These are phyloP conservation scores for Philopotamus ludificatus DNA, from an alignment of 1,140 invertebrate genomes.

Conservation along the genomic window DNA sequence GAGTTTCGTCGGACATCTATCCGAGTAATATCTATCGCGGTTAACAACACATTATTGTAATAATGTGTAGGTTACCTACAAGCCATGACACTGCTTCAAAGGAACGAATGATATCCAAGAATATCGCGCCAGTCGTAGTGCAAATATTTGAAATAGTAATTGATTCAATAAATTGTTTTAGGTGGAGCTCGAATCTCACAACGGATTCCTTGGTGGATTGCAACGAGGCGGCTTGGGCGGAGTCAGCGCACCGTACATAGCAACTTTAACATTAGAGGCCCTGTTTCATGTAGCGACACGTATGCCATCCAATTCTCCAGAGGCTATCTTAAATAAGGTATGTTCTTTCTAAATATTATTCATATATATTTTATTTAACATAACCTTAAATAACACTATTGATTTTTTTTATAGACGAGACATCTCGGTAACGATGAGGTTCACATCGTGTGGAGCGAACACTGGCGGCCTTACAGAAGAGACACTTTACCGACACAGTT, in stretches of 20 bases:
- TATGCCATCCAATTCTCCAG: slow-evolving; percentile 86
- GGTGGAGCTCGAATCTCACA: slow-evolving; percentile 91
- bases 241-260: slow-evolving; percentile 91
- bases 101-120: no score
- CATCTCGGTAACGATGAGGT: slow-evolving; percentile 99
- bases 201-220: slow-evolving; percentile 94
- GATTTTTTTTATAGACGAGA: slow-evolving; percentile 67
- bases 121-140: no score
- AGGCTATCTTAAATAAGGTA: slow-evolving; percentile 88
- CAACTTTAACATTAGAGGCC: slow-evolving; percentile 88
- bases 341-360: slow-evolving; percentile 11
- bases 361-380: neutral
- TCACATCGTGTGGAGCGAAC: slow-evolving; percentile 99
- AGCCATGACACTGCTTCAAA: no score
- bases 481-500: slow-evolving; percentile 99
- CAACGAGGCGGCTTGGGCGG: slow-evolving; percentile 89
- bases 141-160: no score
- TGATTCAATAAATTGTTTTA: slow-evolving; percentile 42
- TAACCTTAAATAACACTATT: neutral
- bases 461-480: slow-evolving; percentile 89
- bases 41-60: no score
- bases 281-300: slow-evolving; percentile 97
- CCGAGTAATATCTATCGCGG: no score
- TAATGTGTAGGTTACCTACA: no score
- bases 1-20: no score